Evolutionary conservation across 2,797 vertebrate species (phyloP).

Genomic region (Sparidentex hasta): DNA sequence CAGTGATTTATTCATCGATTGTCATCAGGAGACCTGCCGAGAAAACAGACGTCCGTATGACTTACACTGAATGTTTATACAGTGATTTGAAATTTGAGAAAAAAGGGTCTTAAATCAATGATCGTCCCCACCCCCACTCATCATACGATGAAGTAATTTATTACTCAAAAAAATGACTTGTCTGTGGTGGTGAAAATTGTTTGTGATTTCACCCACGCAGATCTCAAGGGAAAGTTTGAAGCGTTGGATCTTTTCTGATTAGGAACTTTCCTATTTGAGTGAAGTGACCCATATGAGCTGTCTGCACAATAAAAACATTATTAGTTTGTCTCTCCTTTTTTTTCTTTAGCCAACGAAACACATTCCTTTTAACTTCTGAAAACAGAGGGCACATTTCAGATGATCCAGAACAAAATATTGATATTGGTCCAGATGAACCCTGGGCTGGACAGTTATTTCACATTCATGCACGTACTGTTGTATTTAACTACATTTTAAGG

Average conservation of each 20-base stretch:
- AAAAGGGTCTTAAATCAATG: not conserved
- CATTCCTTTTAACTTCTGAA: not conserved
- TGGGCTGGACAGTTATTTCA: not conserved
- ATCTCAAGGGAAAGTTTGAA: not conserved
- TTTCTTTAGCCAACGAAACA: not conserved
- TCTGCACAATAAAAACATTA: not conserved
- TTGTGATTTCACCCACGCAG: not conserved
- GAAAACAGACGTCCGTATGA: not conserved
- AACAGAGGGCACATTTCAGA: not conserved
- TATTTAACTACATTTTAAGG: not conserved
- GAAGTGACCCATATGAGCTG: not conserved
- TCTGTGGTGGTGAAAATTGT: not conserved
- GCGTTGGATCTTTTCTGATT: not conserved
- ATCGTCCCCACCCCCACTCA: too few species aligned
- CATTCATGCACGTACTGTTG: not conserved
- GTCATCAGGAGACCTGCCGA: constrained; percentile 37
- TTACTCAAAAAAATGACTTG: not conserved
- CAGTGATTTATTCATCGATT: constrained; percentile 67
- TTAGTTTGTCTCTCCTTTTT: not conserved
- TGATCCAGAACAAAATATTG: not conserved
- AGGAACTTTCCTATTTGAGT: not conserved
- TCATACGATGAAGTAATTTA: not conserved
- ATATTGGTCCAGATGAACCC: not conserved
- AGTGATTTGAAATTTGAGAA: constrained; percentile 62
- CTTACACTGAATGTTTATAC: constrained; percentile 58